phyloP scores from a whole-genome alignment of 2,888 invertebrate genomes.

The Nudaria mundana region DNA sequence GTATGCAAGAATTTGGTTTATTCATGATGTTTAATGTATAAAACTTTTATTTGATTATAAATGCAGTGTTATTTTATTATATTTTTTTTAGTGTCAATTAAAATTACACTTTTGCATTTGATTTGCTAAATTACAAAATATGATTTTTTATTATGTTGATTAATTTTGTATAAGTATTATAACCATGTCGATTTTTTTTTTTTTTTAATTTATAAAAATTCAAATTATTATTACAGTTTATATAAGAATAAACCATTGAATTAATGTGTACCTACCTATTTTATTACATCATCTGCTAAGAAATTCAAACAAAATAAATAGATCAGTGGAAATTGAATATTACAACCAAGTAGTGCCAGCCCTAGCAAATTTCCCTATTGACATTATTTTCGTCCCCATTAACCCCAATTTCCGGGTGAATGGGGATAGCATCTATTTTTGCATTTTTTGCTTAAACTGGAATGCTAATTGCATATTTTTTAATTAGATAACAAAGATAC shows the following conservation, averaged over 20 bases:
- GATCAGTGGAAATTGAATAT: constrained; percentile 3
- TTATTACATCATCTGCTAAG: constrained; percentile 2
- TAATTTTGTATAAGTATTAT: constrained; percentile 1
- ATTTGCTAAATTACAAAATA: constrained; percentile 1
- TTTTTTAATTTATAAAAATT: neutral
- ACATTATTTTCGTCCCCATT: constrained; percentile 10
- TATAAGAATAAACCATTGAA: constrained; percentile 2
- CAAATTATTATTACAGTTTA: neutral
- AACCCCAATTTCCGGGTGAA: constrained; percentile 9
- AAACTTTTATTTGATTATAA: neutral
- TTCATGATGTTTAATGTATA: neutral
- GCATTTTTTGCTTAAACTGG: neutral
- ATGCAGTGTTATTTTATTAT: neutral
- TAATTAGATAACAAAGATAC: neutral
- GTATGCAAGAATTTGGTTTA: neutral
- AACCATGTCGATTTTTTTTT: neutral
- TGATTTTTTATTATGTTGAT: neutral
- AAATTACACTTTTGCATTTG: neutral
- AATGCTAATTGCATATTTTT: neutral
- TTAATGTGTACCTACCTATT: constrained; percentile 1
- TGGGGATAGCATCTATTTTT: constrained; percentile 4
- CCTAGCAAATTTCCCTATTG: no score
- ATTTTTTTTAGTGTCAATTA: no score
- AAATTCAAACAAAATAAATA: constrained; percentile 1
- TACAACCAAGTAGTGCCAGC: constrained; percentile 3